Conservation (phyloP, 2,797 vertebrate species). For the Enteromius fasciolatus region DNA sequence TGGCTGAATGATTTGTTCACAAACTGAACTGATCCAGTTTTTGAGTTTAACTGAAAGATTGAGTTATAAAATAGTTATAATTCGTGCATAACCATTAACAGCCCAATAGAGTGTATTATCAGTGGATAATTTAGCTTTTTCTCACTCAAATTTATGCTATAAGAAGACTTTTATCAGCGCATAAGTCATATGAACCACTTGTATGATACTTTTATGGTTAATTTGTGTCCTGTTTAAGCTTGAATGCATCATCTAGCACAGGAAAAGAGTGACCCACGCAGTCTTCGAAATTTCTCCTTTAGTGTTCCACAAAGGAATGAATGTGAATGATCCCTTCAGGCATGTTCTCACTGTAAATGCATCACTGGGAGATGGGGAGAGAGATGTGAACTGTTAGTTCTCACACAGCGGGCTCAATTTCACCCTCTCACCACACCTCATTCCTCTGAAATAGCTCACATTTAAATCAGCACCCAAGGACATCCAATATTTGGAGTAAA, state of each 20-base stretch:
- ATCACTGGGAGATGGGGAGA: neutral
- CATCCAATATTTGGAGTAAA: neutral
- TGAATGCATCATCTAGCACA: neutral
- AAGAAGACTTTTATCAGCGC: neutral
- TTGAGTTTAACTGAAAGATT: neutral
- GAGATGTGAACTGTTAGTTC: constrained; percentile 20
- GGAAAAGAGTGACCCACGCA: neutral
- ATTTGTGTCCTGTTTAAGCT: neutral
- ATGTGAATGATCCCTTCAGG: neutral
- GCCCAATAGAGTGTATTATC: neutral
- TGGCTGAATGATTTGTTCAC: neutral
- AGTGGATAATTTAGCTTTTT: neutral
- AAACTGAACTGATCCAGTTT: neutral
- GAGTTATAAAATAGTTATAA: too few species aligned
- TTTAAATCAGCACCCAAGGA: constrained; percentile 14
- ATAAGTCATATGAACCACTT: neutral
- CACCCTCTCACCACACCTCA: constrained; percentile 4
- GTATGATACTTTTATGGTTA: neutral
- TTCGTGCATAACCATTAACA: neutral
- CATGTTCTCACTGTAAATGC: constrained; percentile 5
- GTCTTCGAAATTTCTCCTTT: neutral
- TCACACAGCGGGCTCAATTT: constrained; percentile 12
- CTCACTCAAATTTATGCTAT: neutral
- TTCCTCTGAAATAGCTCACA: constrained; percentile 14
- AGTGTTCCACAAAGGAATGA: neutral